Percentiles rank a stretch among this genome's conserved stretches.
Conservation (phyloP, 2,113 vertebrate genomes). For the Psammodynastes pulverulentus region DNA sequence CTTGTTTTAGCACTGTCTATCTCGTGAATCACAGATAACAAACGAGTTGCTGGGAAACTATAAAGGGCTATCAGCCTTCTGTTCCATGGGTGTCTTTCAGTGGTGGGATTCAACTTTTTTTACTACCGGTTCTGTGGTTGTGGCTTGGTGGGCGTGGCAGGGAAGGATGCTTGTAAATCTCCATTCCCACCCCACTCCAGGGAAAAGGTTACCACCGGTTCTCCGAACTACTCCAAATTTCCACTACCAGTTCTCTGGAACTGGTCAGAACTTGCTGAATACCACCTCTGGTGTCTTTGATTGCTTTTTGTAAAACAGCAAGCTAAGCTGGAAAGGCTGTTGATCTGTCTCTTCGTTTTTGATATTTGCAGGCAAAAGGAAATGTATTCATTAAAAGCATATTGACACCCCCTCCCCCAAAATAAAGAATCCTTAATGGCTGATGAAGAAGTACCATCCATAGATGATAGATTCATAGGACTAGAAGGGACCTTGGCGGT, state of each 20-base stretch:
- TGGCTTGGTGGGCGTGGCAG: too few relatives aligned
- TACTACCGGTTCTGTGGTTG: too few relatives aligned
- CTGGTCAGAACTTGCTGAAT: too few relatives aligned
- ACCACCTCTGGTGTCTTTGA: too few relatives aligned
- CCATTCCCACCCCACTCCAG: too few relatives aligned
- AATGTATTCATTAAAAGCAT: not conserved
- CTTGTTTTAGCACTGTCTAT: not conserved
- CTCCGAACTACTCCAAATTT: too few relatives aligned
- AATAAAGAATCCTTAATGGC: not conserved
- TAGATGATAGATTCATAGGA: not conserved
- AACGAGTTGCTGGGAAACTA: not conserved
- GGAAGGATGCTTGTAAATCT: too few relatives aligned
- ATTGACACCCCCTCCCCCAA: not conserved
- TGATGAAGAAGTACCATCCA: not conserved
- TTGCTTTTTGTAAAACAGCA: not conserved
- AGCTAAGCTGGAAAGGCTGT: not conserved
- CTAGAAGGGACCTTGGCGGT: too few relatives aligned
- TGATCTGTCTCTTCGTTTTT: not conserved
- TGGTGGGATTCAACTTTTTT: too few relatives aligned
- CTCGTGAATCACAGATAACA: not conserved
- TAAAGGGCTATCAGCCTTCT: not conserved
- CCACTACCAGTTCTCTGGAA: too few relatives aligned
- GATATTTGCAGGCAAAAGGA: not conserved
- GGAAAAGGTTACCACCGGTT: too few relatives aligned
- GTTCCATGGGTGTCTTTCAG: not conserved